Evolutionary conservation across 2,888 invertebrate genomes (phyloP), one percentile per base, ranked within the genome.

Genomic region (Drosophila differens): DNA sequence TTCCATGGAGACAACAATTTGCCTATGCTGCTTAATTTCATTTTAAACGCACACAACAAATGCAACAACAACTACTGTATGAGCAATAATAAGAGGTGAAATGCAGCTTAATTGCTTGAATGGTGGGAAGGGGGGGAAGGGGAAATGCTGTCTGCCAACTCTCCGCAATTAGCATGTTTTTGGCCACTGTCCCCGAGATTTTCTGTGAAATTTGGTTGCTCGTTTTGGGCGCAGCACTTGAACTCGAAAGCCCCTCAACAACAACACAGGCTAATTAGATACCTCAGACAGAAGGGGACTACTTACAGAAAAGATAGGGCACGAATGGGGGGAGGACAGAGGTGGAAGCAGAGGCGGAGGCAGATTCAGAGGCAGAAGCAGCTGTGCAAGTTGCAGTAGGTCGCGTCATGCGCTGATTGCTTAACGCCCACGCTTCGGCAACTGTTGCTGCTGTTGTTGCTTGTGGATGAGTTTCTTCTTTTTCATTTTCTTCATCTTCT

Each of bases 341-440:
- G 30, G 5, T n/a, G 14, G 33, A 28, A 16, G 25, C 6, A 14
- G 51, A 9, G 14, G 28, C 47, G 9, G 2, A 9, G 47, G 16
- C 47, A 16, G 47, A 7, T 4, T 16, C 28, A 3, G 10, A 14
- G 37, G 16, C 44, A 35, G 58, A 22, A 41, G 62, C 33, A 62
- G 25, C 49, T 28, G 58, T 39, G 67, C 47, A 47, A 81, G 57
- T 67, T 63, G 84, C 69, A 70, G 80, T 73, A 75, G 66, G 80
- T 69, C 81, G 79, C 87, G 85, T 85, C 85, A 85, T 85, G 85
- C 85, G 87, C 85, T 85, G 85, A 85, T 85, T 87, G 87, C 74
- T 74, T 69, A 75, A 82, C 82, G 87, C 84, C 84, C 71, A 85
- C 84, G 85, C 85, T 85, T 76, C 76, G 85, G 62, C 84, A 79